Evolutionary conservation across 2,113 vertebrate genomes (phyloP).

Genomic region (Leiothrix lutea): DNA sequence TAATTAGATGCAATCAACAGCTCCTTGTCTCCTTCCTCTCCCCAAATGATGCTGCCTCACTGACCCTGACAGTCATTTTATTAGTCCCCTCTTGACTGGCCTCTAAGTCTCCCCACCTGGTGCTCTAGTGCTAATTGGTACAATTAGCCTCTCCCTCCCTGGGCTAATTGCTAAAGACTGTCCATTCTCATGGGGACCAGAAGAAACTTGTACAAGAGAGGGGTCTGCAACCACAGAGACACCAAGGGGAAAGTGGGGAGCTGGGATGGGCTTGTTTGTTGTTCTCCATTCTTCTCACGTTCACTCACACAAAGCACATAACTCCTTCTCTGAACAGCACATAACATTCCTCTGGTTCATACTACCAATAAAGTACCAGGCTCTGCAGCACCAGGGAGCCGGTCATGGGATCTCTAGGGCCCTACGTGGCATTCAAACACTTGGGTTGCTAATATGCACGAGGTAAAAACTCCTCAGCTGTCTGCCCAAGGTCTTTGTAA

Average conservation of each 20-base stretch:
- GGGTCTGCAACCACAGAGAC: background rate
- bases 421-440: background rate
- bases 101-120: constrained; percentile 23
- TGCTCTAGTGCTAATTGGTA: constrained; percentile 35
- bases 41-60: background rate
- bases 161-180: constrained; percentile 23
- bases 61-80: background rate
- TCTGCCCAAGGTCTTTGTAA: constrained; percentile 44
- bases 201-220: background rate
- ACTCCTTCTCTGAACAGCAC: background rate
- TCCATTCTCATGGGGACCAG: background rate
- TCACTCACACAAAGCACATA: background rate
- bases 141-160: constrained; percentile 38
- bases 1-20: background rate
- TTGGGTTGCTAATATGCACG: background rate
- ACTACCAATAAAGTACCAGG: background rate
- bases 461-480: constrained; percentile 18
- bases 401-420: background rate
- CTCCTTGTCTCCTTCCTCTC: background rate
- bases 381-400: background rate
- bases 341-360: background rate
- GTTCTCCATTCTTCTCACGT: background rate
- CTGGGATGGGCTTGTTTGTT: background rate
- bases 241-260: background rate
- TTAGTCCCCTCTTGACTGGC: background rate